Evolutionary conservation across 2,888 invertebrate species (phyloP).

Genomic region (Agriotes lineatus): DNA sequence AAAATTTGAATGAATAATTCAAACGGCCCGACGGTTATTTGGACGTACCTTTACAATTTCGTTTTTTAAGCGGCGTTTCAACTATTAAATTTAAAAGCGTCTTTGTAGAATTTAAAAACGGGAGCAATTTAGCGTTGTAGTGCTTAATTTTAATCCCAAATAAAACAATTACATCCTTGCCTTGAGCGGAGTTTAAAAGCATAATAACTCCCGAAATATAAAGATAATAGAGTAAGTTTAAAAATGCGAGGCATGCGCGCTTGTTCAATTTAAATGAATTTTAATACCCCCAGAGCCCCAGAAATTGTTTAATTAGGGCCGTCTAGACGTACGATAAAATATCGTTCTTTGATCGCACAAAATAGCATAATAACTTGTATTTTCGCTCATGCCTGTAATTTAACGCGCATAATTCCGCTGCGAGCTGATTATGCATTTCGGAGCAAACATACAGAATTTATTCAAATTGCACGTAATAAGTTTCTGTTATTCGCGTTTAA

Average conservation of each 20-base stretch:
- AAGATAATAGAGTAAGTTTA: slow-evolving; percentile 31
- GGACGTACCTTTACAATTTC: no score
- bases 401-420: slow-evolving; percentile 42
- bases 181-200: slow-evolving; percentile 39
- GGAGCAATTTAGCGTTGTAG: slow-evolving; percentile 1
- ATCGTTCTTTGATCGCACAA: slow-evolving; percentile 54
- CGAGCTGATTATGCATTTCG: slow-evolving; percentile 27
- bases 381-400: slow-evolving; percentile 45
- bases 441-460: slow-evolving; percentile 39
- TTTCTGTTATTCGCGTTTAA: slow-evolving; percentile 3
- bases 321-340: slow-evolving; percentile 53
- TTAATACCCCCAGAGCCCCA: slow-evolving; percentile 38
- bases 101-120: background rate
- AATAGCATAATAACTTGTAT: slow-evolving; percentile 52
- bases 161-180: slow-evolving; percentile 33
- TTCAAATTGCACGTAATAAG: slow-evolving; percentile 39
- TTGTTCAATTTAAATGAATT: slow-evolving; percentile 39
- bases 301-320: slow-evolving; percentile 48
- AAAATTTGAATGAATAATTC: no score
- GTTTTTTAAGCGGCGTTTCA: no score
- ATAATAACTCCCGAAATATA: slow-evolving; percentile 34
- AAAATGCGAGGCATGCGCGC: slow-evolving; percentile 41
- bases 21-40: no score
- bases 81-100: background rate
- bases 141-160: slow-evolving; percentile 17